These are phyloP conservation scores for Apeira syringaria DNA, from an alignment of 2,888 invertebrate genomes.

Conservation along the genomic window DNA sequence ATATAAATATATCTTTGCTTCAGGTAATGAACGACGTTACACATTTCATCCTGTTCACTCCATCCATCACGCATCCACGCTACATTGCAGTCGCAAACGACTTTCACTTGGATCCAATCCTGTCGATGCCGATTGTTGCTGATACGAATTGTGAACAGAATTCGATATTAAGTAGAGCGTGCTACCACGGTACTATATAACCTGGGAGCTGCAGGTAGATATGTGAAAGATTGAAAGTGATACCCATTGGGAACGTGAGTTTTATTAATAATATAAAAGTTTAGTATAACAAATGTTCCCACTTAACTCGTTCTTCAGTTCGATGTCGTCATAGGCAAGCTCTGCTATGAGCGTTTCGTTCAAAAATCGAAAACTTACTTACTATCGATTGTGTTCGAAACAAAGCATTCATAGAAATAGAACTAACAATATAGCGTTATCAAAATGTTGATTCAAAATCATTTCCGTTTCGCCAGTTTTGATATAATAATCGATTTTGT, in stretches of 20 bases:
- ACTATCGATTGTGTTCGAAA: conserved; percentile 1
- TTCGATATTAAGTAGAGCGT: conserved; percentile 52
- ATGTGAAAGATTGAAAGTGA: too few species aligned
- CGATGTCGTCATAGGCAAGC: too few species aligned
- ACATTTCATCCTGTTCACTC: conserved; percentile 4
- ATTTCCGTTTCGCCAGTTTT: conserved; percentile 8
- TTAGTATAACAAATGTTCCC: too few species aligned
- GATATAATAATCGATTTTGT: too few species aligned
- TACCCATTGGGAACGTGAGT: too few species aligned
- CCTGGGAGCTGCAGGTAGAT: neutral
- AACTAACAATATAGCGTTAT: conserved; percentile 5
- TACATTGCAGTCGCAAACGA: conserved; percentile 24
- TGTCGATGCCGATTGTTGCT: conserved; percentile 37
- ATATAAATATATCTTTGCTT: too few species aligned
- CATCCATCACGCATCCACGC: conserved; percentile 13
- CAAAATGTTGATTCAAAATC: conserved; percentile 10
- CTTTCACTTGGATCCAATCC: conserved; percentile 59
- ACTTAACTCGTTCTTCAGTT: too few species aligned
- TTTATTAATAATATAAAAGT: too few species aligned
- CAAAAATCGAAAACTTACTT: too few species aligned
- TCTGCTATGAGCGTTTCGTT: too few species aligned
- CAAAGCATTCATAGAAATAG: conserved; percentile 6
- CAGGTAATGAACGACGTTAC: conserved; percentile 17
- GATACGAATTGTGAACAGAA: conserved; percentile 53
- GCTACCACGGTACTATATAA: conserved; percentile 4